Conservation (phyloP, 2,113 vertebrate genomes). For the Epinephelus moara region DNA sequence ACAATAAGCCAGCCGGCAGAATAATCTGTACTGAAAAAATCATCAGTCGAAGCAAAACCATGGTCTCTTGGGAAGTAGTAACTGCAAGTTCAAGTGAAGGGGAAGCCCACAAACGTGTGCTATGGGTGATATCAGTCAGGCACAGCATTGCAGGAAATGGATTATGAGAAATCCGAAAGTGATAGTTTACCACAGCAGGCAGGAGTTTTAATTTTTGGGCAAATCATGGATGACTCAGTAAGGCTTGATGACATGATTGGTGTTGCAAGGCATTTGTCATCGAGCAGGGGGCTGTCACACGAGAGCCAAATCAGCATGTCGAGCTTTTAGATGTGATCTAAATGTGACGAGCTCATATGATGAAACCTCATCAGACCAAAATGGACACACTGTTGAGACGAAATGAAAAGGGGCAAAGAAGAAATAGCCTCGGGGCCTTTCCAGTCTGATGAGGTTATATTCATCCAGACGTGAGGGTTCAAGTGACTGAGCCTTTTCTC, state of each 20-base stretch:
- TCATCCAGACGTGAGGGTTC: not conserved
- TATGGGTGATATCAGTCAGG: not conserved
- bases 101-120: not conserved
- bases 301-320: not conserved
- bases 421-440: not conserved
- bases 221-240: too few relatives aligned
- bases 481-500: constrained; percentile 23
- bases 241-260: not conserved
- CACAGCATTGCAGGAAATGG: not conserved
- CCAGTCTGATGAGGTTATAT: not conserved
- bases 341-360: constrained; percentile 27
- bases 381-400: not conserved
- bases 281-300: not conserved
- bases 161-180: constrained; percentile 11
- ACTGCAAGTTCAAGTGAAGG: not conserved
- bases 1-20: not conserved
- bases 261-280: not conserved
- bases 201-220: not conserved
- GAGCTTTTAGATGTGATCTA: not conserved
- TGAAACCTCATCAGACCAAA: not conserved
- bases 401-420: not conserved
- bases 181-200: not conserved
- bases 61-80: not conserved
- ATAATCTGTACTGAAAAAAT: not conserved
- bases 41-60: not conserved